Percentiles rank a stretch among this genome's conserved stretches.
Conservation (phyloP, 2,113 vertebrate species). For the Burhinus bistriatus region DNA sequence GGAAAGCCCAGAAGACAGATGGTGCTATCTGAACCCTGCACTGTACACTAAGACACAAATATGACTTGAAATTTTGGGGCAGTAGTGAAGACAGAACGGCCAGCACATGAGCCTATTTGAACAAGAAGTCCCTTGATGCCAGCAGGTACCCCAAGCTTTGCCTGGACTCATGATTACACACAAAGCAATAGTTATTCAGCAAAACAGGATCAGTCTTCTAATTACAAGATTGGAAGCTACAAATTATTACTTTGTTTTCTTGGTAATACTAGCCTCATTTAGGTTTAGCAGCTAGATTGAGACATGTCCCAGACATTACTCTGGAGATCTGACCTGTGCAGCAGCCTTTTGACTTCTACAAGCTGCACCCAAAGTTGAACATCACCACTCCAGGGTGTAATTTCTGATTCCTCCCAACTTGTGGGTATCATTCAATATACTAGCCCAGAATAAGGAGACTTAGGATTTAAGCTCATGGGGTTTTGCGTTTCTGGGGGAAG, state of each 20-base stretch:
- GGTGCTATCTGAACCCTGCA: background rate
- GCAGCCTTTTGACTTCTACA: background rate
- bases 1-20: background rate
- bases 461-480: background rate
- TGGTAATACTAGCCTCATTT: background rate
- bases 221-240: background rate
- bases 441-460: background rate
- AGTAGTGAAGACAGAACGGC: background rate
- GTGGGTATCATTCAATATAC: background rate
- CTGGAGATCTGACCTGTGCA: background rate
- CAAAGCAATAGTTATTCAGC: background rate
- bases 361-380: background rate
- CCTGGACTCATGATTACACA: background rate
- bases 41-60: background rate
- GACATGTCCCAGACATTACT: fast-evolving
- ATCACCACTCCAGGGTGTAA: background rate
- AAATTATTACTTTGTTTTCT: background rate
- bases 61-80: background rate
- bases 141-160: background rate
- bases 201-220: background rate
- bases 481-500: background rate
- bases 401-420: background rate
- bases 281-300: background rate
- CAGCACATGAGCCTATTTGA: background rate
- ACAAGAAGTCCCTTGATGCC: background rate